These are phyloP conservation scores for Coracopsis vasa DNA, from an alignment of 2,113 vertebrate genomes.

Conservation along the genomic window DNA sequence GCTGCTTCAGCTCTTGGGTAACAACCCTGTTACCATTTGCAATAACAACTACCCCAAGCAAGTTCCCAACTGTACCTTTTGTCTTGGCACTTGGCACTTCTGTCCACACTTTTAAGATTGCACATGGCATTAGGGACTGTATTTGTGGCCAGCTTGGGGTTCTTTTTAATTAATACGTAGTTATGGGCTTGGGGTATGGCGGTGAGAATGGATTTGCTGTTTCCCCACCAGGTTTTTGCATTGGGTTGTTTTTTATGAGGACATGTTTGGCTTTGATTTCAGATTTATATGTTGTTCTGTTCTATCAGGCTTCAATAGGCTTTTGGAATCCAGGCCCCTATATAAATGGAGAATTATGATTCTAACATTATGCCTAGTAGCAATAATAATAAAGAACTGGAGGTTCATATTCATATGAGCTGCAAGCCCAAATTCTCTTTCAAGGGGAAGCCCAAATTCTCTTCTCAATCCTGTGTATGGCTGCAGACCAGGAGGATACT, in stretches of 20 bases:
- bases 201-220: neutral
- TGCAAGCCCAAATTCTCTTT: neutral
- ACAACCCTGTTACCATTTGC: fast-evolving
- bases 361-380: slow-evolving; percentile 13
- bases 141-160: neutral
- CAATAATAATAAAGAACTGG: neutral
- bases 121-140: neutral
- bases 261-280: slow-evolving; percentile 28
- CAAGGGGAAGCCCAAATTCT: neutral
- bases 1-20: neutral
- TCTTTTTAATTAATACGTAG: neutral
- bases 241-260: neutral
- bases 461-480: neutral
- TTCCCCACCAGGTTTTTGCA: neutral
- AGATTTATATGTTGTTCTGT: neutral
- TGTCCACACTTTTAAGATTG: neutral
- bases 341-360: slow-evolving; percentile 21
- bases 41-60: fast-evolving
- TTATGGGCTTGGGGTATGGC: neutral
- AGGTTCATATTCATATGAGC: neutral
- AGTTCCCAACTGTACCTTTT: neutral
- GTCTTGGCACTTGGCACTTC: neutral
- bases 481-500: neutral
- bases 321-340: neutral
- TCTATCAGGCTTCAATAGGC: neutral